A percentile compares a stretch with the other conserved stretches of the same genome.
phyloP scores from a whole-genome alignment of 2,797 vertebrate genomes.

The Peromyscus eremicus region DNA sequence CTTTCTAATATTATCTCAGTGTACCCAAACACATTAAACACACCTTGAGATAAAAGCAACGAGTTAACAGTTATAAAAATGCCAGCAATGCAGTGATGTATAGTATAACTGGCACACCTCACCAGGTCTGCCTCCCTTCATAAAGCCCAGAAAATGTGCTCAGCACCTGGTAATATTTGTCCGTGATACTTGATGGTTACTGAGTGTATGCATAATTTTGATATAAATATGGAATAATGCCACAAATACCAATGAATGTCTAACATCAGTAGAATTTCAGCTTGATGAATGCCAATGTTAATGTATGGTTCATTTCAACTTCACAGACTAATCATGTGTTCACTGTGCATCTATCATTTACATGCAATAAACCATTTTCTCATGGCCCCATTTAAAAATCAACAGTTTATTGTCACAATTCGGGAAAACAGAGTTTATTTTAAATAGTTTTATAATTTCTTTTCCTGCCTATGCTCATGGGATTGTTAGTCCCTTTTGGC shows the following conservation, averaged over 20 bases:
- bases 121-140: background rate
- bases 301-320: constrained; percentile 63
- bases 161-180: background rate
- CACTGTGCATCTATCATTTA: background rate
- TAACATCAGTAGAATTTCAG: constrained; percentile 49
- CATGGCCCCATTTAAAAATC: constrained; percentile 17
- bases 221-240: background rate
- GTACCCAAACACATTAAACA: constrained; percentile 34
- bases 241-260: constrained; percentile 43
- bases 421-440: background rate
- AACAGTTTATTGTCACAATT: background rate
- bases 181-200: background rate
- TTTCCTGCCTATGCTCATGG: background rate
- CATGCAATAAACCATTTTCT: background rate
- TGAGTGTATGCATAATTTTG: constrained; percentile 28
- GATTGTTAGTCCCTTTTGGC: background rate
- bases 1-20: background rate
- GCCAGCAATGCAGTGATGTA: background rate
- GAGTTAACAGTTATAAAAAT: constrained; percentile 22
- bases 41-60: constrained; percentile 53
- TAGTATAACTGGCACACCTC: too few relatives aligned
- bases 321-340: constrained; percentile 45
- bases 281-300: constrained; percentile 60
- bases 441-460: background rate
- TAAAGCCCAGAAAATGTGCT: background rate